Percentiles rank a stretch among this genome's conserved stretches.
Evolutionary conservation across 2,797 vertebrate genomes (phyloP).

Genomic region (Liparis tanakae): DNA sequence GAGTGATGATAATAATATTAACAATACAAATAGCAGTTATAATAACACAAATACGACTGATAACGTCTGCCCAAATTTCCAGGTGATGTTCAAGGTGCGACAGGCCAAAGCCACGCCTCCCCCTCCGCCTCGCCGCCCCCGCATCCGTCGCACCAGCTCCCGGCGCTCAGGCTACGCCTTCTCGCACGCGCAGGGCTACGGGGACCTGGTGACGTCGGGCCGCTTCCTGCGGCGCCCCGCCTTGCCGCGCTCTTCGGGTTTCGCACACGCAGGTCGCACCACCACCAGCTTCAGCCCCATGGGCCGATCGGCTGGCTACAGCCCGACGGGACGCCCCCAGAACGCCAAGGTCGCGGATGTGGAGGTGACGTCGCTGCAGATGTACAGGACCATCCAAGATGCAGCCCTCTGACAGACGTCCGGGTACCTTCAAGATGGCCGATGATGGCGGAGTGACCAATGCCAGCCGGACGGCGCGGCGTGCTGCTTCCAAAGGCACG

Average conservation of each 20-base stretch:
- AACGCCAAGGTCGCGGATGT: slow-evolving; percentile 62
- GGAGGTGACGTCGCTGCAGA: slow-evolving; percentile 79
- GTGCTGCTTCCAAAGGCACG: neutral
- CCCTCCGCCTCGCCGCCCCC: slow-evolving; percentile 71
- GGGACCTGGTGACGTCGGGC: slow-evolving; percentile 92
- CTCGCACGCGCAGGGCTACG: slow-evolving; percentile 93
- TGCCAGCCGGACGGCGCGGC: neutral
- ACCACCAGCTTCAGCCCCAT: slow-evolving; percentile 77
- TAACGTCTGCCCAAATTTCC: slow-evolving; percentile 28
- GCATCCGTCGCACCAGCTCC: slow-evolving; percentile 81
- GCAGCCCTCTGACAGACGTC: slow-evolving; percentile 55
- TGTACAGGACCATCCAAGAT: slow-evolving; percentile 73
- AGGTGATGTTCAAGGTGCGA: slow-evolving; percentile 89
- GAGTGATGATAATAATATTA: neutral
- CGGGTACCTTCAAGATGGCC: neutral
- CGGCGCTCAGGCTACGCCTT: slow-evolving; percentile 94
- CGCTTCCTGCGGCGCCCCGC: slow-evolving; percentile 83
- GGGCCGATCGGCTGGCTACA: slow-evolving; percentile 83
- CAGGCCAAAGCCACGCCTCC: slow-evolving; percentile 80
- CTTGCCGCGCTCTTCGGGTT: neutral
- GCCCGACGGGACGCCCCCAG: slow-evolving; percentile 74
- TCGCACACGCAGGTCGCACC: slow-evolving; percentile 59
- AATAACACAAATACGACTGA: neutral
- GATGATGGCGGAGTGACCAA: neutral
- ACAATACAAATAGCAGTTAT: neutral